Evolutionary conservation across 2,797 vertebrate genomes (phyloP), one percentile per base, ranked within the genome.

Genomic region (Lacerta viridis): DNA sequence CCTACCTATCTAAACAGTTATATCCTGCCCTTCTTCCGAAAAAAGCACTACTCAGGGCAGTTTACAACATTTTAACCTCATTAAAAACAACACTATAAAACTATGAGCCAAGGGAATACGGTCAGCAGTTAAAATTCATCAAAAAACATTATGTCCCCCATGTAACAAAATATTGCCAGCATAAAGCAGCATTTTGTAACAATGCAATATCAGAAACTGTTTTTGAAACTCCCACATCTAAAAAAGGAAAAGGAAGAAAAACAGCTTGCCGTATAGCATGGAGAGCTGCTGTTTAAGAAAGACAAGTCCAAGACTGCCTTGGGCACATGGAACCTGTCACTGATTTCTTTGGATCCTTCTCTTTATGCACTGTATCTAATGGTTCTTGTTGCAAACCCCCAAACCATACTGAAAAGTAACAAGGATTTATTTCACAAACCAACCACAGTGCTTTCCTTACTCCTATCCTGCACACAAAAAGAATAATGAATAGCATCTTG

Each of bases 361-460:
- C 23, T 29, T 17, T 69, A 25, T 17, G 88, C 0, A 41, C 0
- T 18, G 10, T 69, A 29, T 13, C 66, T 88, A 92, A 87, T 13
- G 20, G 59, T 33, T 43, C 43, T 33, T 0, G 0, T 11, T 84
- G 11, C n/a, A 92, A 87, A 68, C 6, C 3, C 0, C 69, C 27
- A 85, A 41, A 84, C 87, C 41, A 71, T 0, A 59, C 15, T 55
- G 66, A 64, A 81, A 84, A 1, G 77, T 1, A 55, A 36, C 6
- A 89, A 91, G 74, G 88, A 85, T 87, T 29, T 75, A 0, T 1
- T 11, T n/a, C 29, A 39, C 50, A 90, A 92, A 90, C 87, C 76
- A 85, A 3, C 1, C 0, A 0, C 27, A 76, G 80, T 90, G 46
- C 43, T 87, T 68, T 89, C 75, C 84, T 8, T 39, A 72, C 15